Base-by-base conservation (phyloP, 2,888 invertebrate genomes). In the Catocala sponsa region DNA sequence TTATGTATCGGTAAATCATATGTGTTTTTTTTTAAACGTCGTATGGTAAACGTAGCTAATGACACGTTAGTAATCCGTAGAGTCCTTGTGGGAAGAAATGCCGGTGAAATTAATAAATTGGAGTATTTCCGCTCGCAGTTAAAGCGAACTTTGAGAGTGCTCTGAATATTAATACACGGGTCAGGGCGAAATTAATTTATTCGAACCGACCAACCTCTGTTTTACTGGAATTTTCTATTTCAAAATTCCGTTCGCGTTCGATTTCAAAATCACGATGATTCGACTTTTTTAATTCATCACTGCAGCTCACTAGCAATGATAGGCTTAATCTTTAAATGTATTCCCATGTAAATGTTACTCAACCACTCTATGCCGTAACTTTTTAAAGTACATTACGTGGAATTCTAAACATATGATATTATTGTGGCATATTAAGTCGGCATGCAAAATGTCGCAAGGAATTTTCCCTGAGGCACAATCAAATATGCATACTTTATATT, bases 91-190 rank as follows among this genome's bases (percentile, higher is more conserved):
- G 82, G 85, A 85, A 85, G 84, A 82, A 85, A 81, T 76, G 76
- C 78, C 81, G 80, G 82, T 86, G 80, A 89, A 90, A 91, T 91
- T 89, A 90, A 89, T 91, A 91, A 91, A 89, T 90, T 89, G 75
- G 83, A 89, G 87, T 90, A 90, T 89, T 88, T 88, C 88, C 84
- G 83, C 84, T 86, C 85, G 84, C 91, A 88, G 89, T 91, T 90
- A 89, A 86, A 91, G 82, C 87, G 85, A 91, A 92, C 88, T 91
- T 91, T 85, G 90, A 81, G 89, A 92, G 91, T 90, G 93, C 88
- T 87, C 90, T 91, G 92, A 93, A 92, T 93, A 92, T 92, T 92
- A 93, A 93, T 91, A 91, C 86, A 84, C 88, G 87, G 89, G 90
- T 90, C 91, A 89, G 90, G 81, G 80, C 81, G 79, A 90, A 91